A percentile compares a stretch with the other conserved stretches of the same genome.
Conservation (phyloP, 2,113 vertebrate genomes). For the Callipepla squamata region DNA sequence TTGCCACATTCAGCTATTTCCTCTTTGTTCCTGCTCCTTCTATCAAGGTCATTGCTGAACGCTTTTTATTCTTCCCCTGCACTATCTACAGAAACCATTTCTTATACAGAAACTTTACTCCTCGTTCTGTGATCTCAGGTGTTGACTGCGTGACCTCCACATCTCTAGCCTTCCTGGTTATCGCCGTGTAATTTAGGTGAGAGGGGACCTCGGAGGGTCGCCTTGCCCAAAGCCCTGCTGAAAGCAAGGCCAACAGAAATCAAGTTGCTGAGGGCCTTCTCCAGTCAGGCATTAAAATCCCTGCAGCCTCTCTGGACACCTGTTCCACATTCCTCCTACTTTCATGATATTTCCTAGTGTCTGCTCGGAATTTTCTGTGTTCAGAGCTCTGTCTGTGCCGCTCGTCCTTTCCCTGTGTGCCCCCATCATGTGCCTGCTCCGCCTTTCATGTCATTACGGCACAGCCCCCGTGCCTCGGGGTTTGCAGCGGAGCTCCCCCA, state of each 20-base stretch:
- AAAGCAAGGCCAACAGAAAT: conserved; percentile 30
- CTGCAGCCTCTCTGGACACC: not conserved
- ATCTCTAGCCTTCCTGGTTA: not conserved
- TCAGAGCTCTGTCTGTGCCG: not conserved
- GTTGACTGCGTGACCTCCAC: not conserved
- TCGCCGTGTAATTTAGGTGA: conserved; percentile 7
- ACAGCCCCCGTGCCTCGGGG: not conserved
- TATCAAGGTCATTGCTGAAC: conserved; percentile 66
- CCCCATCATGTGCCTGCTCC: not conserved
- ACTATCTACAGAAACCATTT: conserved; percentile 1
- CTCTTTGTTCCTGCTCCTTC: conserved; percentile 64
- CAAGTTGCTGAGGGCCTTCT: conserved; percentile 37
- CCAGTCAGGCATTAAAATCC: not conserved
- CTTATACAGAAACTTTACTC: conserved; percentile 1
- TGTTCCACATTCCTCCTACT: not conserved
- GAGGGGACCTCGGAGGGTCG: conserved; percentile 9
- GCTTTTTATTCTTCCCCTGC: conserved; percentile 39
- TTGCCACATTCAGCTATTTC: conserved; percentile 56
- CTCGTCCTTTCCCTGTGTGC: not conserved
- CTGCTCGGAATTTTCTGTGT: not conserved
- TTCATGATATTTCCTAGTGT: not conserved
- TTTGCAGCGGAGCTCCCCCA: too few relatives aligned
- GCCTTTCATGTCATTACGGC: not conserved
- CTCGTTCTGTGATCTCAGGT: not conserved
- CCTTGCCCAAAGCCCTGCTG: not conserved